Base-by-base conservation (phyloP, 2,797 vertebrate species). In the Lacerta bilineata region DNA sequence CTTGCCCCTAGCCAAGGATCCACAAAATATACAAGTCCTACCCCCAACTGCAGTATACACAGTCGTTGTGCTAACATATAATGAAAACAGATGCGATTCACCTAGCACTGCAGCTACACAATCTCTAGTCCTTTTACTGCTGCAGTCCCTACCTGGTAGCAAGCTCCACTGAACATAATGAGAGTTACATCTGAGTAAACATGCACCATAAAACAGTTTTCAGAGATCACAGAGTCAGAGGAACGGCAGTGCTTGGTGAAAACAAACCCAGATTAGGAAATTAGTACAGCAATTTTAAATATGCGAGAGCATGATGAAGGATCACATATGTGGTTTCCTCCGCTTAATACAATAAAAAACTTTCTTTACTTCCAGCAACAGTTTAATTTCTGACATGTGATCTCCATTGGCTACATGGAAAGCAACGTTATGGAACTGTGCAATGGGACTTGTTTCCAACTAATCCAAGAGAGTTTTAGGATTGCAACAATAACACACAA, bases 351-450 rank as follows among this genome's bases (percentile, higher is more conserved):
- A 80, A 71, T 13, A 41, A 72, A 74, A 81, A 27, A 8, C 50
- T 50, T 81, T 66, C 27, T 36, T 81, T 78, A 43, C 33, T 84
- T 71, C 46, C n/a, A 71, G 46, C 41, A 88, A 72, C 29, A 83
- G 29, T 79, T 84, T 20, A 71, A 79, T 84, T 83, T 72, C 66
- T 84, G 66, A 72, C 75, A 84, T 61, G n/a, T 79, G 36, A 36
- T n/a, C 9, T 23, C 41, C 43, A 78, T 6, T 84, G 87, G 33
- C 74, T 78, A 71, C n/a, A 64, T 64, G 69, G 78, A 74, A 81
- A 59, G 64, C 74, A 78, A 25, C 13, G 25, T 36, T 64, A 79
- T 8, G 41, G 50, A 88, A 41, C 25, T 15, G 10, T 55, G 23
- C 59, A 33, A 39, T 83, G 69, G 59, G 33, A 11, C 27, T 78